Evolutionary conservation across 2,888 invertebrate species (phyloP).

Genomic region (Lithophane semibrunnea): DNA sequence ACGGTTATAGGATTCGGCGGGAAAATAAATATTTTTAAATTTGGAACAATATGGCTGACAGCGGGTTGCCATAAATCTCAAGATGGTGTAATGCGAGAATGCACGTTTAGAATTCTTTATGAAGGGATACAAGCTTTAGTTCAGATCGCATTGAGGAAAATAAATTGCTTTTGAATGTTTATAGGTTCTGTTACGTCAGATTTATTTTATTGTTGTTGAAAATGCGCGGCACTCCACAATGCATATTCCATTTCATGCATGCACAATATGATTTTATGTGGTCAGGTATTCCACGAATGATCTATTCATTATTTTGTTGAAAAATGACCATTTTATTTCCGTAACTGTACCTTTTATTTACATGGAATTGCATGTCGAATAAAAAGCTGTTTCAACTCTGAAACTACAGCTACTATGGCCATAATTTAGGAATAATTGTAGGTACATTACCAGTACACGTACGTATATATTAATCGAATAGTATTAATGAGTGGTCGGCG

Average conservation of each 20-base stretch:
- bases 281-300: conserved; percentile 43
- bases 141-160: conserved; percentile 76
- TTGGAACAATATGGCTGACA: conserved; percentile 89
- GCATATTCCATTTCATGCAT: conserved; percentile 56
- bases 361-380: conserved; percentile 4
- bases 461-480: conserved; percentile 71
- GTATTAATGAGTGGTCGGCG: conserved; percentile 75
- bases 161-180: conserved; percentile 77
- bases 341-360: conserved; percentile 16
- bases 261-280: conserved; percentile 47
- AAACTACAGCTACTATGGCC: neutral
- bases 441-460: conserved; percentile 39
- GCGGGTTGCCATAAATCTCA: conserved; percentile 88
- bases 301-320: conserved; percentile 43
- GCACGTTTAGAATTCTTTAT: conserved; percentile 87
- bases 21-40: conserved; percentile 88
- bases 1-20: conserved; percentile 76
- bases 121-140: conserved; percentile 82
- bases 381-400: conserved; percentile 10
- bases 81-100: conserved; percentile 88
- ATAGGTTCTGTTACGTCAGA: conserved; percentile 65
- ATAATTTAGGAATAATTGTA: conserved; percentile 42
- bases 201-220: conserved; percentile 62
- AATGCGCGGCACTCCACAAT: conserved; percentile 53
- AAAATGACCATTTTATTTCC: conserved; percentile 7